Evolutionary conservation across 2,888 invertebrate species (phyloP), one percentile per base, ranked within the genome.

Genomic region (Trissolcus japonicus): DNA sequence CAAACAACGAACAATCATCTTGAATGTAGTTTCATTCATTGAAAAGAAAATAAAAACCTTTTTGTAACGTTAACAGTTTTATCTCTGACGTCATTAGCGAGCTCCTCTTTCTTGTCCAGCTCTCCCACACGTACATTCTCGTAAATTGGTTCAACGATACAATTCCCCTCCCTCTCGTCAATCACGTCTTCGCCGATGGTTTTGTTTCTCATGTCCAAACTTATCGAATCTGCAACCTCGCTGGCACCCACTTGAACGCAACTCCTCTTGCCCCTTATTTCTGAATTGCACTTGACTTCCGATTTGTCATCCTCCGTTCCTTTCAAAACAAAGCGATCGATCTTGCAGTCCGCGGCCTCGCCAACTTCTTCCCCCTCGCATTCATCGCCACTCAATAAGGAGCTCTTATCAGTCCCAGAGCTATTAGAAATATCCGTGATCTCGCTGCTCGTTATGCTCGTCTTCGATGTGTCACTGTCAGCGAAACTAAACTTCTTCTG

Each of bases 371-470:
- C 86, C 54, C 87, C 88, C 25, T 89, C 89, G 19, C 89, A 87
- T 78, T 89, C 89, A 82, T 89, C 89, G 40, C 88, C 88, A 60
- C 87, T 88, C 40, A 88, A 71, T 69, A 88, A 71, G 59, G 88
- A 86, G 6, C 86, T 86, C 56, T 87, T 83, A 60, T 87, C 88
- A 83, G 93, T 90, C 50, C 25, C 46, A 53, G 93, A 92, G 83
- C 93, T 92, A 84, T 93, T 93, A 82, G 92, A 92, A 83, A 91
- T 92, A 85, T 93, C 93, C 85, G 92, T 92, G 86, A 92, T 91
- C 85, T 93, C 91, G 88, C 92, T 93, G 88, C 93, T 93, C 80
- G 92, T 92, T 83, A 93, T 91, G 80, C 92, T 92, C 25, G 93
- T 91, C 81, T 89, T 89, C 3, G 89, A 89, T 35, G 88, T 84